These are phyloP conservation scores for Harmothoe impar DNA, from an alignment of 2,888 invertebrate genomes.

Conservation along the genomic window DNA sequence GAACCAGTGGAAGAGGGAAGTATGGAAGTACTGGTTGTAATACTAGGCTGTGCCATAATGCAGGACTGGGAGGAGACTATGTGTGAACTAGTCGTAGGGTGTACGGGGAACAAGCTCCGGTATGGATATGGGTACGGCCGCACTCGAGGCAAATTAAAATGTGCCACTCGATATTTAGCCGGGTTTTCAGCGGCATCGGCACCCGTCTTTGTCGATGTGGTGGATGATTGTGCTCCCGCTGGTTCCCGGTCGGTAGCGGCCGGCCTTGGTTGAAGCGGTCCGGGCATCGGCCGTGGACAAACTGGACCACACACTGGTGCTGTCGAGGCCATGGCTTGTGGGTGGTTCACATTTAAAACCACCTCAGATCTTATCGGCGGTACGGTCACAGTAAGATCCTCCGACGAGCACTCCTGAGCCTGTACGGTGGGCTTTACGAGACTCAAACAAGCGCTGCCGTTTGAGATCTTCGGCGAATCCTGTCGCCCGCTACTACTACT, in stretches of 20 bases:
- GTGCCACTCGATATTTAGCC: neutral
- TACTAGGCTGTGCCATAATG: neutral
- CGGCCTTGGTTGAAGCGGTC: constrained; percentile 26
- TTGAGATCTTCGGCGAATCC: neutral
- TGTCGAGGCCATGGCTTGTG: neutral
- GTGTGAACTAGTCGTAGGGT: neutral
- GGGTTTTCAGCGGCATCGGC: neutral
- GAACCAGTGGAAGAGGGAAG: no score
- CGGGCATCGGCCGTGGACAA: constrained; percentile 12
- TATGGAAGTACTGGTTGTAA: no score
- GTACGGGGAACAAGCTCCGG: neutral
- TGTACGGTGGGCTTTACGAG: constrained; percentile 22
- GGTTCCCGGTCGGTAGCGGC: neutral
- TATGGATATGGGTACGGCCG: neutral
- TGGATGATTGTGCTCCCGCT: neutral
- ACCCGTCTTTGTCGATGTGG: neutral
- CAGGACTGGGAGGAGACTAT: neutral
- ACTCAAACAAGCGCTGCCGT: constrained; percentile 48
- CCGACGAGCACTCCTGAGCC: constrained; percentile 47
- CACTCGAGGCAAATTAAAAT: constrained; percentile 25
- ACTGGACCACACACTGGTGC: neutral
- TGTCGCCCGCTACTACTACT: neutral
- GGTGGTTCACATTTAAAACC: neutral
- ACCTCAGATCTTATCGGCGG: constrained; percentile 48
- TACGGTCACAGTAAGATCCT: constrained; percentile 23